Evolutionary conservation across 2,797 vertebrate genomes (phyloP).

Genomic region (Clarias pachynema): DNA sequence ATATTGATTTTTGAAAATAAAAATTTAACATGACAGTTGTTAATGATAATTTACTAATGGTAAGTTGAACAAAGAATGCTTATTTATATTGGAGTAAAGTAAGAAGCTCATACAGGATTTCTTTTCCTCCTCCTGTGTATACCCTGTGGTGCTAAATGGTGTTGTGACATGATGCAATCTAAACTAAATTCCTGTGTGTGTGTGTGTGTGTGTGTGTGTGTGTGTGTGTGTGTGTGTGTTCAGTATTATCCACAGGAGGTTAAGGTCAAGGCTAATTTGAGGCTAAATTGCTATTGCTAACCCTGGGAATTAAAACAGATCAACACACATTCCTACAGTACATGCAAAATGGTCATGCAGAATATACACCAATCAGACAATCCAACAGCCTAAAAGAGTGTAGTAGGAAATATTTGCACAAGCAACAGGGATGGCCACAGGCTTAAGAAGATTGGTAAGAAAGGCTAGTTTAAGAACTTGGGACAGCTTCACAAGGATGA

Average conservation of each 20-base stretch:
- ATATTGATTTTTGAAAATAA: neutral
- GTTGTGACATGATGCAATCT: constrained; percentile 20
- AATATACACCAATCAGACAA: too few relatives aligned
- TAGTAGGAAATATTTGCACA: too few relatives aligned
- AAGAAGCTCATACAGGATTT: neutral
- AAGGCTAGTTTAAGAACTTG: too few relatives aligned
- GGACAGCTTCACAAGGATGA: too few relatives aligned
- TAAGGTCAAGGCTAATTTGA: constrained; percentile 22
- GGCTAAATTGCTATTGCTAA: constrained; percentile 14
- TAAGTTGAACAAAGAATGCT: neutral
- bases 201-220: too few relatives aligned
- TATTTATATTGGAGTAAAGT: neutral
- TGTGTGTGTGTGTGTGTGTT: neutral
- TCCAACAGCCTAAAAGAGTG: too few relatives aligned
- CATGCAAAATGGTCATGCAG: constrained; percentile 26
- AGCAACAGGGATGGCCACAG: too few relatives aligned
- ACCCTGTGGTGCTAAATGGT: constrained; percentile 17
- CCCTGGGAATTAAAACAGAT: constrained; percentile 27
- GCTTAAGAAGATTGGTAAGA: too few relatives aligned
- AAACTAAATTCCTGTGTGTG: neutral
- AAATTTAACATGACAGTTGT: neutral
- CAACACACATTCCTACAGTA: constrained; percentile 24
- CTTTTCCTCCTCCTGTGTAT: neutral
- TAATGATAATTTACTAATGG: neutral
- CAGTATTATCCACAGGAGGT: constrained; percentile 12